Conservation (phyloP, 2,888 invertebrate genomes). For the Lasioglossum malachurum region DNA sequence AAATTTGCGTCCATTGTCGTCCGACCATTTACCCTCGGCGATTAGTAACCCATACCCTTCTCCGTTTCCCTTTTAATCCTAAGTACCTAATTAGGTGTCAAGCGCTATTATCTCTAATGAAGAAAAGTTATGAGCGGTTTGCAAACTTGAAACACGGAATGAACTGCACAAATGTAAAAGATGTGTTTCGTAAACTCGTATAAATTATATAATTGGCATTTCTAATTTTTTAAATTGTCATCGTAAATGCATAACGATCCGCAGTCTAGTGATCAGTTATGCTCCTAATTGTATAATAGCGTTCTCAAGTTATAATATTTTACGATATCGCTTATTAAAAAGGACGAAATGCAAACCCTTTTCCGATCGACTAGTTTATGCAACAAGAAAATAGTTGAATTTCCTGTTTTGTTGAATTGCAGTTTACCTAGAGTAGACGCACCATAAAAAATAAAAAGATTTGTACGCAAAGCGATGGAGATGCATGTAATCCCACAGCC, state of each 20-base stretch:
- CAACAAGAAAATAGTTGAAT: neutral
- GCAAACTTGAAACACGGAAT: neutral
- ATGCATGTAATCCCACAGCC: constrained; percentile 12
- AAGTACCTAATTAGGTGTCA: constrained; percentile 58
- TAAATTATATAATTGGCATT: no score
- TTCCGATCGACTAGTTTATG: no score
- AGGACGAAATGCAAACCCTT: no score
- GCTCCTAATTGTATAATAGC: no score
- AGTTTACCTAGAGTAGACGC: neutral
- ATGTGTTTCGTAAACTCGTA: no score
- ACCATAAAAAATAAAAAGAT: neutral
- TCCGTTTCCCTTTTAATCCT: constrained; percentile 44
- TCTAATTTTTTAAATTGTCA: no score
- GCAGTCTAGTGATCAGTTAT: no score
- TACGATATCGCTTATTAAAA: no score
- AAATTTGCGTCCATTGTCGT: constrained; percentile 32
- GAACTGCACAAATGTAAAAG: neutral
- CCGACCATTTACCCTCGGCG: constrained; percentile 36
- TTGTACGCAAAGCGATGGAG: constrained; percentile 6
- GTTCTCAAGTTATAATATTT: no score
- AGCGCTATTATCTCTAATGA: constrained; percentile 29
- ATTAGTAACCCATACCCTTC: constrained; percentile 38
- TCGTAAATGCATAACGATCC: no score
- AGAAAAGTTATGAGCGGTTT: constrained; percentile 19
- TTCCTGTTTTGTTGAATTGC: neutral